Evolutionary conservation across 2,113 vertebrate species (phyloP).

Genomic region (Anolis carolinensis): DNA sequence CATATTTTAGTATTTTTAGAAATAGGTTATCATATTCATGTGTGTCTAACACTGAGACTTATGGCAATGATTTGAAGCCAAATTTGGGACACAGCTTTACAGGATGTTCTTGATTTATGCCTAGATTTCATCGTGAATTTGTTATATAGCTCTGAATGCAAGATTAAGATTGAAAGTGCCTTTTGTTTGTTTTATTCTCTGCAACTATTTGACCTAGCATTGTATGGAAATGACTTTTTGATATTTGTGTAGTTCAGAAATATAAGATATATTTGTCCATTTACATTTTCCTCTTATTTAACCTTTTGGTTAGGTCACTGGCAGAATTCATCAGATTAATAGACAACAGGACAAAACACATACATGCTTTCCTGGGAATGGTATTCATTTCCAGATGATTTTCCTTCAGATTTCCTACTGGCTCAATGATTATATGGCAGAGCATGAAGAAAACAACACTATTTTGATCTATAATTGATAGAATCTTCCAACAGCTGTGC

Average conservation of each 20-base stretch:
- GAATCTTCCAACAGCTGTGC: too few relatives aligned
- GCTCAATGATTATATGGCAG: neutral
- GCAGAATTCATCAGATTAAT: neutral
- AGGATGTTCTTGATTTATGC: slow-evolving; percentile 18
- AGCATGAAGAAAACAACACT: too few relatives aligned
- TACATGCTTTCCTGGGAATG: neutral
- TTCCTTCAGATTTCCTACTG: neutral
- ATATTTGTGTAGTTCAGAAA: neutral
- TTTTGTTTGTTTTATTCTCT: slow-evolving; percentile 4
- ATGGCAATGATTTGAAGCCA: slow-evolving; percentile 6
- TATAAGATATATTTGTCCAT: neutral
- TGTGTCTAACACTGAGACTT: slow-evolving; percentile 22
- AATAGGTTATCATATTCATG: slow-evolving; percentile 25
- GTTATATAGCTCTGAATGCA: neutral
- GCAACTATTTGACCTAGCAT: slow-evolving; percentile 1
- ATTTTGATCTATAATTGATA: too few relatives aligned
- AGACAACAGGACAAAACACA: neutral
- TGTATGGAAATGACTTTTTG: neutral
- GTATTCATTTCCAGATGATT: too few relatives aligned
- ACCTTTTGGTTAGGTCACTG: neutral
- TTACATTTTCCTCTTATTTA: neutral
- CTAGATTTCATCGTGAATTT: slow-evolving; percentile 1
- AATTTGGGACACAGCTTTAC: slow-evolving; percentile 14
- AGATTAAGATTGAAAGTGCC: neutral
- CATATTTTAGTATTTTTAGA: slow-evolving; percentile 19